Percentiles rank a stretch among this genome's conserved stretches.
phyloP scores from a whole-genome alignment of 2,888 invertebrate genomes.

The Rhogogaster chlorosoma region DNA sequence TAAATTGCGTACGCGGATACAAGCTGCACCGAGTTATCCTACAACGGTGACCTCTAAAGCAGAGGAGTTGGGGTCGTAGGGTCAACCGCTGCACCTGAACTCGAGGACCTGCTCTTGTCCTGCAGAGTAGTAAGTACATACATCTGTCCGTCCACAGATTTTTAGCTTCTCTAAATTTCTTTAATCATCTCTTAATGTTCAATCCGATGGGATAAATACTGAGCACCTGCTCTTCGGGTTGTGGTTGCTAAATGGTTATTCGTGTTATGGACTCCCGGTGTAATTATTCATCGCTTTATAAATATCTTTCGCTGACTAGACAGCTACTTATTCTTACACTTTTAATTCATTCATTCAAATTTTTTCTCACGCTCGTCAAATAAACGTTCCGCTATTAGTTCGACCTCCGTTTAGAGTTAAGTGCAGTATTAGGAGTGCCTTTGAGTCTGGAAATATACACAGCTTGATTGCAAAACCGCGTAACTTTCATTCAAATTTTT shows the following conservation, averaged over 20 bases:
- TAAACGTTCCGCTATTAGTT: conserved; percentile 19
- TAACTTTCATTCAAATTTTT: not conserved
- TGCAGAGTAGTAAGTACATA: not conserved
- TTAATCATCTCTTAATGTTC: not conserved
- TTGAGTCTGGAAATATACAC: not conserved
- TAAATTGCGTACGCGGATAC: conserved; percentile 49
- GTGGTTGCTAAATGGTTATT: conserved; percentile 3
- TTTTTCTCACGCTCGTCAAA: not conserved
- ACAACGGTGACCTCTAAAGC: conserved; percentile 41
- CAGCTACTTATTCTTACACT: not conserved
- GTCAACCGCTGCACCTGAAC: conserved; percentile 48
- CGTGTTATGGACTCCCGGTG: not conserved
- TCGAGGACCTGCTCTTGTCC: conserved; percentile 32
- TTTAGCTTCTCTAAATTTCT: not conserved
- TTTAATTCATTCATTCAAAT: conserved; percentile 23
- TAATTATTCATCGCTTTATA: conserved; percentile 28
- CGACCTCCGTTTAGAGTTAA: conserved; percentile 3
- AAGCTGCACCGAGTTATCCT: conserved; percentile 29
- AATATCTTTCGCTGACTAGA: conserved; percentile 11
- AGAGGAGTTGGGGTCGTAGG: conserved; percentile 37
- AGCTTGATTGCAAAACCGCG: not conserved
- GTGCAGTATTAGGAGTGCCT: not conserved
- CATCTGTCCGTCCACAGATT: conserved; percentile 15
- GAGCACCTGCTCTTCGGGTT: not conserved
- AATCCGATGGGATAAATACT: not conserved